Conservation (phyloP, 2,797 vertebrate genomes). For the Muscicapa striata region DNA sequence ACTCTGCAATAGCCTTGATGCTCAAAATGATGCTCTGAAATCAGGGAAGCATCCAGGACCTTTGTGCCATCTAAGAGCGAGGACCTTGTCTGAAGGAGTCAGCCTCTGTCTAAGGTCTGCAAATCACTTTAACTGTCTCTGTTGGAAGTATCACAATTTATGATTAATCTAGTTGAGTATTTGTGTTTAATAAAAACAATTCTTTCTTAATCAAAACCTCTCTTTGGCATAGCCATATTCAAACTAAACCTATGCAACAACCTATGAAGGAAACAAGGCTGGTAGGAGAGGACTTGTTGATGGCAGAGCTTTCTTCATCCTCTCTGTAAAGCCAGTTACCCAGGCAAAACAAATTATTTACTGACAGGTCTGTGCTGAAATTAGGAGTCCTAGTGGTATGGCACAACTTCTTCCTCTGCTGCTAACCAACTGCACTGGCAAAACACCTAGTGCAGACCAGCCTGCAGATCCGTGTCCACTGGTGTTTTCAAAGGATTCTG, state of each 20-base stretch:
- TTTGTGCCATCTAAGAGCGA: neutral
- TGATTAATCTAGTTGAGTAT: neutral
- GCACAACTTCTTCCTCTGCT: neutral
- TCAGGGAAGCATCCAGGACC: neutral
- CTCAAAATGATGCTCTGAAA: neutral
- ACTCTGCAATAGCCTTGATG: neutral
- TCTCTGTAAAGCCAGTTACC: neutral
- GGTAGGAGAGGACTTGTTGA: neutral
- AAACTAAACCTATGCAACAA: neutral
- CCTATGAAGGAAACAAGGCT: neutral
- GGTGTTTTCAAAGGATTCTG: neutral
- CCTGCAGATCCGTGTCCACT: fast-evolving
- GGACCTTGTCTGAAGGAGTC: neutral
- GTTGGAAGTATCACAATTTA: neutral
- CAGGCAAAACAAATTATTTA: neutral
- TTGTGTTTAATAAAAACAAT: neutral
- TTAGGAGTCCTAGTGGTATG: neutral
- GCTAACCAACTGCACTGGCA: neutral
- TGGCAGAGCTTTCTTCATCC: neutral
- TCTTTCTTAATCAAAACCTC: neutral
- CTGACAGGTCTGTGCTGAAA: neutral
- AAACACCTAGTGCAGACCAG: neutral
- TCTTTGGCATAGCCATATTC: neutral
- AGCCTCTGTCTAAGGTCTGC: neutral
- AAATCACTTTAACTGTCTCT: neutral